Percentiles rank a stretch among this genome's conserved stretches.
phyloP scores from a whole-genome alignment of 92 coral and sea anemone genomes.

The Epizoanthus scotinus region DNA sequence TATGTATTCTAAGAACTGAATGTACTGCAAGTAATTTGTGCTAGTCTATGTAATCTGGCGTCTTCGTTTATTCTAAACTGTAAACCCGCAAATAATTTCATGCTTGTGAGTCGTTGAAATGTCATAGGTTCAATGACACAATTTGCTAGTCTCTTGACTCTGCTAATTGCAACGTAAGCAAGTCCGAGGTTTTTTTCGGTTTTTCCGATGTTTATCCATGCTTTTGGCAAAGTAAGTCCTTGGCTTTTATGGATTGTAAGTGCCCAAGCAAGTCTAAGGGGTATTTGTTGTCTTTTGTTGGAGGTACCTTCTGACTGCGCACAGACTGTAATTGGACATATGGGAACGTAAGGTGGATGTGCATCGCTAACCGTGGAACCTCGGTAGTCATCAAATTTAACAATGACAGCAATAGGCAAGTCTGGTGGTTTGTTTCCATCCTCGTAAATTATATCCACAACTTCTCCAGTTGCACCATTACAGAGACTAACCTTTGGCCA shows the following conservation, averaged over 20 bases:
- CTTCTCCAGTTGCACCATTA: too few species aligned
- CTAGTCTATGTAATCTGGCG: constrained; percentile 23
- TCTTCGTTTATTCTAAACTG: constrained; percentile 35
- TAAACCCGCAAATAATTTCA: constrained; percentile 12
- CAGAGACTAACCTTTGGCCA: too few species aligned
- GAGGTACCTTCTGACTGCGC: constrained; percentile 16
- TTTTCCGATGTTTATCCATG: constrained; percentile 56
- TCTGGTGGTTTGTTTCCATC: constrained; percentile 58
- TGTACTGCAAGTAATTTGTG: constrained; percentile 22
- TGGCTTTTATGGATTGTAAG: constrained; percentile 57
- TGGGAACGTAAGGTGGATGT: constrained; percentile 62
- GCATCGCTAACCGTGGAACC: constrained; percentile 56
- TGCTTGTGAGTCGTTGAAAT: constrained; percentile 40
- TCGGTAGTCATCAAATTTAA: constrained; percentile 59
- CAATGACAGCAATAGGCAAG: constrained; percentile 64
- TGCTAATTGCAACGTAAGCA: constrained; percentile 49
- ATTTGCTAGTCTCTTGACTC: constrained; percentile 32
- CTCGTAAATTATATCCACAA: constrained; percentile 46
- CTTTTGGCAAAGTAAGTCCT: constrained; percentile 53
- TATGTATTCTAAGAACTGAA: not conserved
- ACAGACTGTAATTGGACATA: constrained; percentile 55
- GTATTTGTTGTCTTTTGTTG: constrained; percentile 47
- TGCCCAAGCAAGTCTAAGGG: constrained; percentile 54
- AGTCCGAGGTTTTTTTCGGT: constrained; percentile 42
- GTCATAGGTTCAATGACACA: constrained; percentile 55